Base-by-base conservation (phyloP, 2,797 vertebrate genomes). In the Danio choprae region DNA sequence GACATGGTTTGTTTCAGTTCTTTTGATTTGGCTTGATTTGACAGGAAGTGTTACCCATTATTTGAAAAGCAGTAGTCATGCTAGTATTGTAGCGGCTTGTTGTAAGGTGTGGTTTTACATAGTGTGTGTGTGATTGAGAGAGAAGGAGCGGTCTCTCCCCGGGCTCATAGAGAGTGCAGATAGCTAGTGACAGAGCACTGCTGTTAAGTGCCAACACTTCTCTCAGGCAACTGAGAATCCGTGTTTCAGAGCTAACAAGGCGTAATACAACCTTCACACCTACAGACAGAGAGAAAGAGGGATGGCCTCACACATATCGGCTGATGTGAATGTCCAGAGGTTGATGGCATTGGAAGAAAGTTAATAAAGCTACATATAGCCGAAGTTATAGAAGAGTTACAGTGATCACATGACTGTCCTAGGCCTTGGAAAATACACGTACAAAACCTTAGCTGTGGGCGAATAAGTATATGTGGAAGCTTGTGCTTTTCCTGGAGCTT, bases 201-300 rank as follows among this genome's bases (percentile, higher is more conserved):
- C 83, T 87, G 84, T 84, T 85, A 77, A 73, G 79, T 85, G 87
- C 83, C 87, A 87, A 82, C 83, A 86, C 84, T 80, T 86, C 64
- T 82, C 81, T 80, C 59, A 63, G 67, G 79, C 81, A 82, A 60
- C 64, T 40, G 84, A 67, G 69, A 70, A 67, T 83, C 63, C 0
- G 29, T 77, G 74, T 77, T 76, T 82, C 62, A 29, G 78, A 85
- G 59, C 74, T 85, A 84, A 86, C 83, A 72, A 78, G 76, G 75
- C 64, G 36, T 79, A 81, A 73, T 79, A 72, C 79, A 81, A 81
- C 60, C 77, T 80, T 83, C 84, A 80, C 82, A 84, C 82, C 80
- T 74, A 74, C 72, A 64, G 65, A 72, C 70, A 51, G 73, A 79
- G 64, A 51, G 41, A 74, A 76, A 70, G 22, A 58, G 59, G 16